Evolutionary conservation across 2,113 vertebrate species (phyloP).

Genomic region (Hiodon tergisus): DNA sequence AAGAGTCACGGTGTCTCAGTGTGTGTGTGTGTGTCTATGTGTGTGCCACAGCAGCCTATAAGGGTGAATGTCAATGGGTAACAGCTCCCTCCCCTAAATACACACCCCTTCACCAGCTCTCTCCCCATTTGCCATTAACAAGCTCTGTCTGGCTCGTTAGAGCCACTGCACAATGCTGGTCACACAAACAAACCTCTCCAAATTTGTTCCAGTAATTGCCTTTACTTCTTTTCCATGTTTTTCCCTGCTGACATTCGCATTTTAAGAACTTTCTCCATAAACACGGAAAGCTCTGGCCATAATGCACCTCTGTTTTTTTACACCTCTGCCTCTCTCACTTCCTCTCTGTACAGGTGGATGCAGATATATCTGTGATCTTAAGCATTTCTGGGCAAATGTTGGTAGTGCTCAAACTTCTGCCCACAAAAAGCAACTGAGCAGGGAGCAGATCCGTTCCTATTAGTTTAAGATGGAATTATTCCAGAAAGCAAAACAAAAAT

Average conservation of each 20-base stretch:
- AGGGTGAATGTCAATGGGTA: no score
- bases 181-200: conserved; percentile 26
- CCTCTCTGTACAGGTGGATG: background rate
- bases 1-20: background rate
- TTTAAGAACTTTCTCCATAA: conserved; percentile 11
- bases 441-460: no score
- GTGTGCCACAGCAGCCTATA: background rate
- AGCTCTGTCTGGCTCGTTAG: conserved; percentile 25
- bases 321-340: background rate
- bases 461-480: no score
- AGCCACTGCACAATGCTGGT: background rate
- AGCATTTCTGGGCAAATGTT: background rate
- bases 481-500: no score
- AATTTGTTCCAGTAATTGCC: conserved; percentile 25
- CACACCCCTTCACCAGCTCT: background rate
- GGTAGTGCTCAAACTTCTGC: background rate
- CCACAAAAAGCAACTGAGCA: no score
- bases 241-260: conserved; percentile 18
- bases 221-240: conserved; percentile 3
- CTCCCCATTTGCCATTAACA: conserved; percentile 19
- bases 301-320: background rate
- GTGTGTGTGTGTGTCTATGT: background rate
- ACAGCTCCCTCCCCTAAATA: background rate
- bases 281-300: conserved; percentile 7
- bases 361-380: background rate